phyloP scores from a whole-genome alignment of 2,113 vertebrate genomes.

The Geococcyx californianus region DNA sequence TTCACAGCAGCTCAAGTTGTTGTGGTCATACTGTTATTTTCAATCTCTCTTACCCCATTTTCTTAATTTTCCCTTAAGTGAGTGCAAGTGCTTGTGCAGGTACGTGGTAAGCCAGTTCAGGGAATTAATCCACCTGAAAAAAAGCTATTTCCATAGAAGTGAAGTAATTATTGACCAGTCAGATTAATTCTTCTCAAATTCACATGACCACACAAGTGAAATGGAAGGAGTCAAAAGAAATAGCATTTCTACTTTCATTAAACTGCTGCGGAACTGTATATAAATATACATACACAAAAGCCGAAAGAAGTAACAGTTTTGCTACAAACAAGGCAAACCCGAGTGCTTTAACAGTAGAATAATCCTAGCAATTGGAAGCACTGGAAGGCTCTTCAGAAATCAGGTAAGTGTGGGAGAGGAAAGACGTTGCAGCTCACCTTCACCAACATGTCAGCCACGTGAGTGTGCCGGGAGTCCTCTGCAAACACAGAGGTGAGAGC shows the following conservation, averaged over 20 bases:
- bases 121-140: neutral
- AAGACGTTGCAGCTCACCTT: constrained; percentile 77
- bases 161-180: neutral
- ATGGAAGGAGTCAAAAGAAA: neutral
- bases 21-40: neutral
- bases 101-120: neutral
- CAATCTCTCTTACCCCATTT: neutral
- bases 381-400: neutral
- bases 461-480: constrained; percentile 83
- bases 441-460: constrained; percentile 94
- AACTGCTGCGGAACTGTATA: neutral
- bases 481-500: constrained; percentile 87
- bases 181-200: neutral
- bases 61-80: neutral
- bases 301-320: neutral
- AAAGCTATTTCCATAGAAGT: neutral
- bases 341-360: neutral
- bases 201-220: fast-evolving
- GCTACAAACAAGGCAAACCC: neutral
- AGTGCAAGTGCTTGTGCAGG: neutral
- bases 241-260: neutral
- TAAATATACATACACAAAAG: neutral
- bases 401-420: neutral
- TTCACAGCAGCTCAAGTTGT: neutral
- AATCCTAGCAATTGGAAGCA: neutral